These are phyloP conservation scores for Chamaea fasciata DNA, from an alignment of 2,113 vertebrate species.

Conservation along the genomic window DNA sequence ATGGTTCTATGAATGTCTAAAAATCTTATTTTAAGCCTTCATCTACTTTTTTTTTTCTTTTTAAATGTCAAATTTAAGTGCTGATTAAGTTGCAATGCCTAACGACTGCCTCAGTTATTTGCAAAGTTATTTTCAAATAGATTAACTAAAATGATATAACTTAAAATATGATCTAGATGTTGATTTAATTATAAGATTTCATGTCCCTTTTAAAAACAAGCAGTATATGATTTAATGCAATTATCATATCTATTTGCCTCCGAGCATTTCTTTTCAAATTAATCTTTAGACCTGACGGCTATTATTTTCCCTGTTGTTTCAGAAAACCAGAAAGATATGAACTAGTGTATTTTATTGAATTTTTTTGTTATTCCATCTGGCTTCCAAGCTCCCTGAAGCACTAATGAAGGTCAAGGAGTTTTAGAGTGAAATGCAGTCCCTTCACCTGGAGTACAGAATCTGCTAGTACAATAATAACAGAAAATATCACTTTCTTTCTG, in stretches of 20 bases:
- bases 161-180: neutral
- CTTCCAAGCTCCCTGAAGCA: slow-evolving; percentile 32
- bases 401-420: slow-evolving; percentile 44
- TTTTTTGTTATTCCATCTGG: neutral
- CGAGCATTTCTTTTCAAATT: slow-evolving; percentile 18
- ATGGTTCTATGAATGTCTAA: neutral
- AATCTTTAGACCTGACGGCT: neutral
- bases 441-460: neutral
- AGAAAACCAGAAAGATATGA: slow-evolving; percentile 24
- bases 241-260: slow-evolving; percentile 11
- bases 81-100: neutral
- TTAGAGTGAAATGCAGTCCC: neutral
- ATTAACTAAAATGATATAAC: neutral
- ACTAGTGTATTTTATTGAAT: slow-evolving; percentile 20
- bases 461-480: neutral
- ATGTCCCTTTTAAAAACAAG: slow-evolving; percentile 1
- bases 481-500: neutral
- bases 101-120: neutral
- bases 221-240: neutral
- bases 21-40: neutral
- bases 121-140: neutral
- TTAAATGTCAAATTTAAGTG: neutral
- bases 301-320: slow-evolving; percentile 17
- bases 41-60: neutral
- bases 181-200: neutral